Evolutionary conservation across 2,797 vertebrate species (phyloP).

Genomic region (Parauchenoglanis punctatus): DNA sequence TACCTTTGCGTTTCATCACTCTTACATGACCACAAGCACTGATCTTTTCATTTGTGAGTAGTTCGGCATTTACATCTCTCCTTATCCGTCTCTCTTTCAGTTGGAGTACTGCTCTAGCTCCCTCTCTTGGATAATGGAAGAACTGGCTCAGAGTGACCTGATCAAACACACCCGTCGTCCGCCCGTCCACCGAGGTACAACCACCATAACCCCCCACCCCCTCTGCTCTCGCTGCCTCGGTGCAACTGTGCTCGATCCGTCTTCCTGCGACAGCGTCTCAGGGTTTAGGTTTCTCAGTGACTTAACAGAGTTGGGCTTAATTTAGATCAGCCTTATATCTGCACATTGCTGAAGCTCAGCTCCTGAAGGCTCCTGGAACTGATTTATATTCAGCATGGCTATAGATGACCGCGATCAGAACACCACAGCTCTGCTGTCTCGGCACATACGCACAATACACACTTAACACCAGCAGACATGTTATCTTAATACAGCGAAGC

Average conservation of each 20-base stretch:
- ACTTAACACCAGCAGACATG: not conserved
- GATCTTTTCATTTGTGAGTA: not conserved
- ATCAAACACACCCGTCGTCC: conserved; percentile 64
- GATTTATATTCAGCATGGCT: conserved; percentile 44
- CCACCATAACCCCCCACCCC: not conserved
- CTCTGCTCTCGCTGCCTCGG: not conserved
- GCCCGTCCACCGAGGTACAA: conserved; percentile 66
- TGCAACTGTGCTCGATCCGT: conserved; percentile 29
- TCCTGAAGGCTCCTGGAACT: conserved; percentile 31
- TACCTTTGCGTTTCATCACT: not conserved
- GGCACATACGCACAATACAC: conserved; percentile 16
- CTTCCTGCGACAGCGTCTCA: conserved; percentile 28
- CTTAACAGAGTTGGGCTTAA: conserved; percentile 47
- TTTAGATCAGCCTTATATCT: conserved; percentile 48
- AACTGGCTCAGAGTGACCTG: conserved; percentile 75
- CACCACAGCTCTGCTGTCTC: not conserved
- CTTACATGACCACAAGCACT: not conserved
- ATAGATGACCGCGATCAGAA: conserved; percentile 11
- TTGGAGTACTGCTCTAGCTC: conserved; percentile 80
- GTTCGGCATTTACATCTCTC: not conserved
- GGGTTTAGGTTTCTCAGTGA: conserved; percentile 48
- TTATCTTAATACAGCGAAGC: too few species aligned
- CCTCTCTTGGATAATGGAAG: conserved; percentile 81
- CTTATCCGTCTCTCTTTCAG: conserved; percentile 61
- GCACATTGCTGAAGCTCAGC: conserved; percentile 45